Percentiles rank a stretch among this genome's conserved stretches.
These are phyloP conservation scores for Bellardia bayeri DNA, from an alignment of 2,888 invertebrate genomes.

Conservation along the genomic window DNA sequence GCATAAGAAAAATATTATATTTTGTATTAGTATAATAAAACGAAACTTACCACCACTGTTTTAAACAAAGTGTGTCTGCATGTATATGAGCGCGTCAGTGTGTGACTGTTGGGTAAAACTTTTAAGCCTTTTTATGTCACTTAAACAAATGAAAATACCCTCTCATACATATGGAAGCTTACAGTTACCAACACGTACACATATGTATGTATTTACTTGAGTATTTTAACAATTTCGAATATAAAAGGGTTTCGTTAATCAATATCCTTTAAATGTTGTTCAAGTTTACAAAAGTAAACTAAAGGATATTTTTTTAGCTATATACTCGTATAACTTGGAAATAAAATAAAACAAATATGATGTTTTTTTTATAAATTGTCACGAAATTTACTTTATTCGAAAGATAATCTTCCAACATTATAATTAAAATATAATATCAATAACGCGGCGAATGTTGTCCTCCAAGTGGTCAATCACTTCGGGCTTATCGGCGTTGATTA, in stretches of 20 bases:
- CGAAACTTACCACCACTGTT: neutral
- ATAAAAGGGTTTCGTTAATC: slow-evolving; percentile 55
- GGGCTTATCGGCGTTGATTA: too few relatives aligned
- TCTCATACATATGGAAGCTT: neutral
- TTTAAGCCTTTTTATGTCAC: slow-evolving; percentile 13
- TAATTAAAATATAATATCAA: too few relatives aligned
- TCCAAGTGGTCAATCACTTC: too few relatives aligned
- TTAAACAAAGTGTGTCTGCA: neutral
- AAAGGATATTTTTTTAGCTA: neutral
- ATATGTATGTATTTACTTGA: neutral
- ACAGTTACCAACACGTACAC: neutral
- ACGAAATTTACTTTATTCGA: too few relatives aligned
- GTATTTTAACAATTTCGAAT: slow-evolving; percentile 8
- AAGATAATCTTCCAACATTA: too few relatives aligned
- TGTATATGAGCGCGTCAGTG: neutral
- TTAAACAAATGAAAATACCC: neutral
- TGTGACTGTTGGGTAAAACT: neutral
- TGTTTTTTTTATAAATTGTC: too few relatives aligned
- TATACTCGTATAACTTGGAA: too few relatives aligned
- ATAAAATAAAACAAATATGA: too few relatives aligned
- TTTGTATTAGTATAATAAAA: slow-evolving; percentile 1
- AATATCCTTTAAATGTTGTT: slow-evolving; percentile 44
- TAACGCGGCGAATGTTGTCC: too few relatives aligned
- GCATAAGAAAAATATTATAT: neutral
- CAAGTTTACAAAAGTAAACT: neutral